These are phyloP conservation scores for Microctenopoma stevenorrisi DNA, from an alignment of 2,797 vertebrate genomes.

Conservation along the genomic window DNA sequence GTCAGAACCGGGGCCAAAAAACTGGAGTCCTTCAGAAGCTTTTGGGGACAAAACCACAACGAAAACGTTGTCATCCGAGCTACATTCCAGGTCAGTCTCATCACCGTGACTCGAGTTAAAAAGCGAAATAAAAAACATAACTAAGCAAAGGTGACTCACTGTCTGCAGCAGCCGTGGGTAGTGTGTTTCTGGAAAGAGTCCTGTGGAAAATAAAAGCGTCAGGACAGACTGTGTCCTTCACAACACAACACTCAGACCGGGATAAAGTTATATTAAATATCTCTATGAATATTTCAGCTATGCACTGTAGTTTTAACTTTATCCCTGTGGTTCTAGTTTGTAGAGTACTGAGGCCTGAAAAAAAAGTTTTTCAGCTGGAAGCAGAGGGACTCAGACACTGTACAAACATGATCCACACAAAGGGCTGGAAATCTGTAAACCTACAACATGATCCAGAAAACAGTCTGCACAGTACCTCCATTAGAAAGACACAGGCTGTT, in stretches of 20 bases:
- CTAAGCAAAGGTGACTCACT: constrained; percentile 74
- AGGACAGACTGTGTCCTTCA: background rate
- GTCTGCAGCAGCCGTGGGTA: constrained; percentile 90
- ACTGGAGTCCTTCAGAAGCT: constrained; percentile 93
- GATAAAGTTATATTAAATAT: background rate
- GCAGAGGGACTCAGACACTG: no score
- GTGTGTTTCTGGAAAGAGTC: constrained; percentile 92
- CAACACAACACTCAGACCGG: background rate
- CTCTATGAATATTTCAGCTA: background rate
- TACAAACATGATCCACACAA: no score
- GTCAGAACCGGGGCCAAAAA: constrained; percentile 87
- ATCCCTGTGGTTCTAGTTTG: no score
- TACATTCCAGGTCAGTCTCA: background rate
- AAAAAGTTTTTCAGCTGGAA: no score
- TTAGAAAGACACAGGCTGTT: constrained; percentile 97
- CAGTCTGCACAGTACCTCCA: constrained; percentile 84
- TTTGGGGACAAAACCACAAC: constrained; percentile 23
- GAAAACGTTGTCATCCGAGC: background rate
- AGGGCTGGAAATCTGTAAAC: no score
- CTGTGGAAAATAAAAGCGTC: constrained; percentile 70
- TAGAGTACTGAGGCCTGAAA: no score
- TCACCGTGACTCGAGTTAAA: background rate
- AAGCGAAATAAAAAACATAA: background rate
- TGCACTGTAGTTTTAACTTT: no score
- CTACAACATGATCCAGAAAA: background rate